Percentiles rank a stretch among this genome's conserved stretches.
phyloP scores from a whole-genome alignment of 2,113 vertebrate species.

The Urocitellus parryii region DNA sequence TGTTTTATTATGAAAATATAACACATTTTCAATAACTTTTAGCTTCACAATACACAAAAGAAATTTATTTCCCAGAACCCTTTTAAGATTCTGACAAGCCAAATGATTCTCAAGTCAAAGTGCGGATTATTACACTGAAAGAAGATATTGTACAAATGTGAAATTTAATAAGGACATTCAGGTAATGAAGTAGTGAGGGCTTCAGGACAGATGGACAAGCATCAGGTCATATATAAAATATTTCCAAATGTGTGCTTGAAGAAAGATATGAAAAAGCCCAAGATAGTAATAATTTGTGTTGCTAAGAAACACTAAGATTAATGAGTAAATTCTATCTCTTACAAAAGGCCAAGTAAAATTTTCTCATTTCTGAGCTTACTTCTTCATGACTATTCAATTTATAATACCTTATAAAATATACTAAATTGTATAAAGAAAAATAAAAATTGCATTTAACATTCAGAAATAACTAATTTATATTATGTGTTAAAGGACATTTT shows the following conservation, averaged over 20 bases:
- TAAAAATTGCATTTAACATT: constrained; percentile 69
- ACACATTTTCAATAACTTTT: constrained; percentile 87
- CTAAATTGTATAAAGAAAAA: constrained; percentile 69
- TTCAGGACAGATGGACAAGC: constrained; percentile 87
- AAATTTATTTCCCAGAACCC: constrained; percentile 85
- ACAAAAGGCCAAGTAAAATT: constrained; percentile 80
- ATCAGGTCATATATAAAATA: constrained; percentile 83
- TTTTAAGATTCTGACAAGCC: constrained; percentile 83
- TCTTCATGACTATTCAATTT: constrained; percentile 84
- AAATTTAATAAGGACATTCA: constrained; percentile 80
- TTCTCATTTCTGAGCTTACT: constrained; percentile 82
- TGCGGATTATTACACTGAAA: constrained; percentile 81
- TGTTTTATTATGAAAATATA: constrained; percentile 85
- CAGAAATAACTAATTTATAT: constrained; percentile 45
- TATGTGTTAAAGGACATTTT: background rate
- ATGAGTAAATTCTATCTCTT: constrained; percentile 85
- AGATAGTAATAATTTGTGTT: constrained; percentile 83
- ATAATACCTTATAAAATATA: constrained; percentile 79
- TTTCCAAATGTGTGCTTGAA: constrained; percentile 82
- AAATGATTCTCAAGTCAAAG: constrained; percentile 85
- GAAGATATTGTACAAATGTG: constrained; percentile 55
- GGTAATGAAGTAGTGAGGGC: constrained; percentile 79
- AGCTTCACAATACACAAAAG: constrained; percentile 82
- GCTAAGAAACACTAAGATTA: constrained; percentile 86
- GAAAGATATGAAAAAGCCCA: constrained; percentile 82